Percentiles rank a stretch among this genome's conserved stretches.
These are phyloP conservation scores for Coryphaenoides rupestris DNA, from an alignment of 2,113 vertebrate genomes.

Conservation along the genomic window DNA sequence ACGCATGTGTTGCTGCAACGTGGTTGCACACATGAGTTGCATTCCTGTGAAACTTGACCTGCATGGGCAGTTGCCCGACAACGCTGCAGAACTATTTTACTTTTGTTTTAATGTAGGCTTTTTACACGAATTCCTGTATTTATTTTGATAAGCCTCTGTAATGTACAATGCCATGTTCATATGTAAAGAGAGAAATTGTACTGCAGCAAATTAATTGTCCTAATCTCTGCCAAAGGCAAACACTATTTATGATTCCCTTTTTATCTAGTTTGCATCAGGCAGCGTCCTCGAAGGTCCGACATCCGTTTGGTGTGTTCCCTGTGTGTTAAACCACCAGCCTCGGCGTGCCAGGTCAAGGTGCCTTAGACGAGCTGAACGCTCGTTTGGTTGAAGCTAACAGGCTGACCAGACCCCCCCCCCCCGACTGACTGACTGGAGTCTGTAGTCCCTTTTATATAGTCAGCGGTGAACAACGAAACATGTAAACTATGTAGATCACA, in stretches of 20 bases:
- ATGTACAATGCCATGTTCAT: constrained; percentile 37
- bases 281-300: not conserved
- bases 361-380: constrained; percentile 8
- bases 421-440: not conserved
- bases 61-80: constrained; percentile 17
- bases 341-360: not conserved
- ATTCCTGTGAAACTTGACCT: constrained; percentile 73
- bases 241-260: constrained; percentile 63
- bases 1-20: constrained; percentile 18
- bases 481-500: constrained; percentile 31
- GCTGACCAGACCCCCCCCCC: not conserved
- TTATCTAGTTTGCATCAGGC: constrained; percentile 7
- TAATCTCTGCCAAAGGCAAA: constrained; percentile 69
- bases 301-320: not conserved
- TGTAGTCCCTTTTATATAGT: not conserved
- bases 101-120: constrained; percentile 3
- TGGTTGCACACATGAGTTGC: constrained; percentile 48
- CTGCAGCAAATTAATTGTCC: constrained; percentile 28
- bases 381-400: not conserved
- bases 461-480: constrained; percentile 33
- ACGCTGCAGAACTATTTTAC: constrained; percentile 30
- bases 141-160: constrained; percentile 57
- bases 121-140: constrained; percentile 50
- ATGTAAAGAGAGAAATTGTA: constrained; percentile 35
- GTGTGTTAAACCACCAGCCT: not conserved